phyloP scores from a whole-genome alignment of 2,113 vertebrate genomes.

The Larimichthys crocea region DNA sequence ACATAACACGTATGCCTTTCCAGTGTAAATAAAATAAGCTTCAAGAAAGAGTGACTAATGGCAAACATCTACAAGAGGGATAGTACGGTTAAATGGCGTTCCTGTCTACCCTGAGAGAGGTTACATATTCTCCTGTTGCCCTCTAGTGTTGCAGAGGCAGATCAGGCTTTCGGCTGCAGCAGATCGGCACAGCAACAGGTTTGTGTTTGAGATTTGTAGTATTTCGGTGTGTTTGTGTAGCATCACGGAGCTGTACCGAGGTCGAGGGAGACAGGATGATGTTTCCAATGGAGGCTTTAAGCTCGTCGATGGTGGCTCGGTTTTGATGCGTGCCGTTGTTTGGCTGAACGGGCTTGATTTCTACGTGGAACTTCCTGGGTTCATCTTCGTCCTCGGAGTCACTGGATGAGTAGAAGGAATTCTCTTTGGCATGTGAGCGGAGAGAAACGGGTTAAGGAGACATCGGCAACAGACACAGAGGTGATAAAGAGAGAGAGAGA shows the following conservation, averaged over 20 bases:
- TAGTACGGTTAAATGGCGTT: background rate
- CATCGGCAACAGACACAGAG: constrained; percentile 1
- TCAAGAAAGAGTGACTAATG: constrained; percentile 26
- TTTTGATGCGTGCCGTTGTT: constrained; percentile 90
- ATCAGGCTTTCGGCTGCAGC: constrained; percentile 10
- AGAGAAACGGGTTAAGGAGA: constrained; percentile 83
- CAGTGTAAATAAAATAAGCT: constrained; percentile 45
- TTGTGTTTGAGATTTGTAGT: background rate
- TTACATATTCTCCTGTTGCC: constrained; percentile 72
- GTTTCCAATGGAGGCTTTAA: constrained; percentile 96
- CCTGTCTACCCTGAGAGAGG: background rate
- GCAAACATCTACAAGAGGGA: background rate
- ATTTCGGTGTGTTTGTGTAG: background rate
- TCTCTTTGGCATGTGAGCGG: constrained; percentile 95
- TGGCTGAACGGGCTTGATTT: constrained; percentile 95
- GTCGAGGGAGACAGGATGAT: constrained; percentile 93
- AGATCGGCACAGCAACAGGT: constrained; percentile 28
- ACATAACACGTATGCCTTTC: constrained; percentile 13
- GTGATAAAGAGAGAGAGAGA: background rate
- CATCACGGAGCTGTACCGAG: constrained; percentile 79
- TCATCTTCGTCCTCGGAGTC: constrained; percentile 97
- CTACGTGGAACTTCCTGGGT: constrained; percentile 93
- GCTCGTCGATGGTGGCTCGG: constrained; percentile 92
- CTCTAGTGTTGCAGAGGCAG: constrained; percentile 75
- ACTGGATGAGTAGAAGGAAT: constrained; percentile 95